Base-by-base conservation (phyloP, 2,888 invertebrate genomes). In the Piscicola geometra region DNA sequence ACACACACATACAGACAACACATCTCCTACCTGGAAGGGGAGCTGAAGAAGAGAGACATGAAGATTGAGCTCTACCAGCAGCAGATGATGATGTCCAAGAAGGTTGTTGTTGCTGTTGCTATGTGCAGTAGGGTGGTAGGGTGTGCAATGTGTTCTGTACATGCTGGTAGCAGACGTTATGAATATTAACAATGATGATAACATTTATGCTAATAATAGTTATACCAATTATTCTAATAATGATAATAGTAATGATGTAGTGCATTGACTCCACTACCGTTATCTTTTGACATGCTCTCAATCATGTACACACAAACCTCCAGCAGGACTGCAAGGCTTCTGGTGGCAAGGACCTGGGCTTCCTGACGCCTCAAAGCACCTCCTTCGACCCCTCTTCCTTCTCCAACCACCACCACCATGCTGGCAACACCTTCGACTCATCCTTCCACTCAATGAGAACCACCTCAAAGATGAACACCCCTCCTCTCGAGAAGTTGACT, bases 81-180 rank as follows among this genome's bases (percentile, higher is more conserved):
- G 30, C 71, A 71, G 71, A 52, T 76, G 18, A 76, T 76, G 71
- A 52, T 76, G 18, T 33, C 30, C 28, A 76, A 71, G 30, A 56
- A 21, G 60, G 60, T 56, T 5, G 25, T 9, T 56, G 21, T 56
- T 18, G n/a, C n/a, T n/a, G n/a, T n/a, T n/a, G n/a, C n/a, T n/a
- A n/a, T n/a, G n/a, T n/a, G n/a, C n/a, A n/a, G n/a, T n/a, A n/a
- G n/a, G n/a, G n/a, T n/a, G n/a, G n/a, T n/a, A n/a, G n/a, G n/a
- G n/a, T n/a, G n/a, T n/a, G n/a, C n/a, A n/a, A n/a, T n/a, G n/a
- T n/a, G n/a, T n/a, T n/a, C n/a, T n/a, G n/a, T n/a, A n/a, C n/a
- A n/a, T n/a, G n/a, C n/a, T n/a, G n/a, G n/a, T n/a, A n/a, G n/a
- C n/a, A n/a, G n/a, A n/a, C n/a, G n/a, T n/a, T n/a, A n/a, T n/a